Evolutionary conservation across 2,113 vertebrate genomes (phyloP), one percentile per base, ranked within the genome.

Genomic region (Coryphaenoides rupestris): DNA sequence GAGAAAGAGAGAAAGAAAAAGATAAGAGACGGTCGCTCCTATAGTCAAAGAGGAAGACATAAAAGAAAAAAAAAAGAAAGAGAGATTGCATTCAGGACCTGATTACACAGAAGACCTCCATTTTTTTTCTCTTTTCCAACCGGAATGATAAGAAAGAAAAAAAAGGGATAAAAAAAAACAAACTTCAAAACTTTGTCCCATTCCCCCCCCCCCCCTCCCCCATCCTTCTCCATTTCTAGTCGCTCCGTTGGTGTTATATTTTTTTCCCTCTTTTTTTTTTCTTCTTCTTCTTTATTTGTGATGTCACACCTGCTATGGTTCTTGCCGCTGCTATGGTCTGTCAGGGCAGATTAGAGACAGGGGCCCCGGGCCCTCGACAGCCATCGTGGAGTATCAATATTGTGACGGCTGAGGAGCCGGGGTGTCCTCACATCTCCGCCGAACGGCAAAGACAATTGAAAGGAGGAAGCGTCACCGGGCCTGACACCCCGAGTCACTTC

Each of bases 401-500:
- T 87, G 87, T 87, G 88, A 91, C 71, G 85, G 86, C 75, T 90
- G 90, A 90, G 84, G 85, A 90, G 86, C 82, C 81, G 80, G 33
- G 81, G 83, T 67, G 78, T 86, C 86, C 84, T 87, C 82, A 86
- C 83, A 86, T 88, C 86, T 91, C 86, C 66, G 76, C 67, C 21
- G 76, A 79, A 84, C 81, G 7, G 87, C 86, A 86, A 84, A 91
- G 88, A 90, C 90, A 90, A 90, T 87, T 82, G 86, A 88, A 84
- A 88, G 86, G 88, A 87, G 72, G 82, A 89, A 84, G 83, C 85
- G 82, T 89, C 89, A 84, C 82, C 9, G 74, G 74, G 73, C 74
- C 86, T 92, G 91, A 91, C 90, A 91, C 89, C 82, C 33, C 80
- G 62, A 90, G 88, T 92, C 89, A 91, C 88, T 91, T 91, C 89